Percentiles rank a stretch among this genome's conserved stretches.
Evolutionary conservation across 2,888 invertebrate genomes (phyloP).

Genomic region (Linhomoeus sp.): DNA sequence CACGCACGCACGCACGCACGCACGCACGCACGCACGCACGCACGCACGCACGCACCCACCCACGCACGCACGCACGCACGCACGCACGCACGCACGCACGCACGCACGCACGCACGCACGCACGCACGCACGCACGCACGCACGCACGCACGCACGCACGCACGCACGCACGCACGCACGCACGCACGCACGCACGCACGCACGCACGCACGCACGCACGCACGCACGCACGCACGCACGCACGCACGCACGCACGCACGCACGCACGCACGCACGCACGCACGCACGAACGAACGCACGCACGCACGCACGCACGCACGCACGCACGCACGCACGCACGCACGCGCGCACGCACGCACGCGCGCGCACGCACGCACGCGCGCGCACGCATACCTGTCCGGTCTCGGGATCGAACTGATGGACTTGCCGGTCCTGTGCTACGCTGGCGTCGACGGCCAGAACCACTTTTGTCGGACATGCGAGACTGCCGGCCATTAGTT

Average conservation of each 20-base stretch:
- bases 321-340: too few species aligned
- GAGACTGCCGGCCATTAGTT: too few species aligned
- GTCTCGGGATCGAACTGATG: too few species aligned
- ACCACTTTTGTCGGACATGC: too few species aligned
- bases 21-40: conserved; percentile 1
- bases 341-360: too few species aligned
- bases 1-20: conserved; percentile 1
- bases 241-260: background rate
- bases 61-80: background rate
- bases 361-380: too few species aligned
- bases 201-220: background rate
- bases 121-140: conserved; percentile 1
- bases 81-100: conserved; percentile 1
- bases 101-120: conserved; percentile 1
- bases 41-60: background rate
- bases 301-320: too few species aligned
- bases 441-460: too few species aligned
- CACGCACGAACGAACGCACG: too few species aligned
- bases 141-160: conserved; percentile 1
- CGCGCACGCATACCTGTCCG: too few species aligned
- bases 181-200: conserved; percentile 1
- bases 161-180: conserved; percentile 1
- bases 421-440: too few species aligned
- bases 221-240: background rate
- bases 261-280: background rate